Evolutionary conservation across 2,797 vertebrate species (phyloP), one percentile per base, ranked within the genome.

Genomic region (Nasua narica): DNA sequence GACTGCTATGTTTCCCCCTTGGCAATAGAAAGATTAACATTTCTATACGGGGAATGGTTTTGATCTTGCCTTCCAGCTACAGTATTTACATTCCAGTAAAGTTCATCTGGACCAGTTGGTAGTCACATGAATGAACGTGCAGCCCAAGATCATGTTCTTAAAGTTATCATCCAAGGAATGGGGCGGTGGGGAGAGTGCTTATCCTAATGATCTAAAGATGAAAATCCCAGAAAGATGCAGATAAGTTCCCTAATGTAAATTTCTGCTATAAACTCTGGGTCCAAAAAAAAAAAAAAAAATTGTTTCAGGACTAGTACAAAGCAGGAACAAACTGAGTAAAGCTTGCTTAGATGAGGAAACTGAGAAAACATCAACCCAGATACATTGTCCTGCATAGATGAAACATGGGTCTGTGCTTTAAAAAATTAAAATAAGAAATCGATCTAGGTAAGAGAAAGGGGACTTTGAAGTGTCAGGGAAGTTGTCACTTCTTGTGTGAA

Each of bases 31-130:
- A 89, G 85, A 94, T 56, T 43, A 84, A 72, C 54, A 65, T 90
- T 88, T 86, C 86, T 92, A 15, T 48, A 16, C 9, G 29, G 25
- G 40, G 93, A 70, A 79, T 54, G 50, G 78, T 77, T 96, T 88
- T 89, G 83, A 76, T 70, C 62, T 69, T 83, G 29, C 21, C 89
- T 96, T 93, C 52, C 56, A 86, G 62, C 21, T 37, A 16, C 40
- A 67, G 69, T 56, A 77, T 76, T 95, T 96, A 58, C 67, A 85
- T 60, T 93, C 76, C 78, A 78, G 58, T 40, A 69, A 90, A 77
- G 70, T 87, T 77, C 76, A 82, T 69, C 48, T 94, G 91, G 23
- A 25, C 81, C 50, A 62, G 23, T 87, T 56, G 77, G 65, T 93
- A 70, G 60, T 94, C 78, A 40, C 72, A 60, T 69, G 86, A 87